Base-by-base conservation (phyloP, 2,113 vertebrate species). In the Nanger granti region DNA sequence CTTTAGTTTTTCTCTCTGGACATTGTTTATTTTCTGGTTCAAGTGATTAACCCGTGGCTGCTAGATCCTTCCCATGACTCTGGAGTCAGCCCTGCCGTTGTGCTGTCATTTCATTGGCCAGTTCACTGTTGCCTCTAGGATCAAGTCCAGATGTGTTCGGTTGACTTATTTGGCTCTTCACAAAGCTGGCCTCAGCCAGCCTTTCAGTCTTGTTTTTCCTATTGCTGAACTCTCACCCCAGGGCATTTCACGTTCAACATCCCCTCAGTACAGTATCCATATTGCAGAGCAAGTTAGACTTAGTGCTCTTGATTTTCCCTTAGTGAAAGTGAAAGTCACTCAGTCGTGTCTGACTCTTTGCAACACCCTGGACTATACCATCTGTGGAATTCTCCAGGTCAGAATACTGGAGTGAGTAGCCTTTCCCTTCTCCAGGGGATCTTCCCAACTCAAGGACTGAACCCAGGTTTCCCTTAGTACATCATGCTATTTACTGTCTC, bases 91-190 rank as follows among this genome's bases (percentile, higher is more conserved):
- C 12, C 54, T 93, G 28, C 37, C 28, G 4, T 96, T 76, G 93
- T 60, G 59, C 59, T 87, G 29, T 44, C 49, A 87, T 89, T 98
- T 47, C 60, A 4, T 91, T 94, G 96, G 64, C 62, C 92, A 92
- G 28, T 57, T 96, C 60, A 93, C 44, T 83, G 22, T 28, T 82
- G 76, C 83, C 9, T 94, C 82, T 54, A 57, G 41, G 54, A 84
- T 93, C n/a, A 88, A 76, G 41, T 96, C 82, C 91, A 90, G 95
- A 88, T 93, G n/a, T 8, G 17, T 69, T 90, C 29, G 31, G 31
- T 96, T 94, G 79, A 47, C 5, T 88, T 49, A 62, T 13, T 5
- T 44, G 14, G 26, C 24, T 91, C 37, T 91, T 97, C 76, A 59
- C 13, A 86, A 83, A 92, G 73, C 92, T 87, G 83, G 26, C 28